Conservation (phyloP, 2,113 vertebrate genomes). For the Mustela nigripes region DNA sequence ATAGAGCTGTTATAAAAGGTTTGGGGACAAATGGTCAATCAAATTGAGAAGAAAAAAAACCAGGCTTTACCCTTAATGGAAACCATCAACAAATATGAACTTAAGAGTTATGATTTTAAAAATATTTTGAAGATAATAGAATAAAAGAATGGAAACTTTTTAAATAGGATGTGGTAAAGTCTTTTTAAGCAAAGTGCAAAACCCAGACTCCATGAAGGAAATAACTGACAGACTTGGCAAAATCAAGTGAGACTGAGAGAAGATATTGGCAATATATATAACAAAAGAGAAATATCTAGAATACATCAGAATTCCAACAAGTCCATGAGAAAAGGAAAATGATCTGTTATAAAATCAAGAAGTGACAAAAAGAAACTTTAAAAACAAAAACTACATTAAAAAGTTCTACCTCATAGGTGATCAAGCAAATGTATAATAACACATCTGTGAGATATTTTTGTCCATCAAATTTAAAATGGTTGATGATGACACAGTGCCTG, state of each 20-base stretch:
- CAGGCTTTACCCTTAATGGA: not conserved
- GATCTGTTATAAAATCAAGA: not conserved
- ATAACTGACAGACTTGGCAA: not conserved
- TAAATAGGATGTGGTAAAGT: not conserved
- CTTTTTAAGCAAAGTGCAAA: not conserved
- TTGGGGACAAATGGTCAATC: not conserved
- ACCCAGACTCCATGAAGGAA: not conserved
- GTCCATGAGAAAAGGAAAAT: not conserved
- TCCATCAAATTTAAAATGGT: constrained; percentile 2
- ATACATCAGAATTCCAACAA: not conserved
- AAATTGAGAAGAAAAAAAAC: not conserved
- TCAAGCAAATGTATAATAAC: not conserved
- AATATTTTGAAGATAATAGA: not conserved
- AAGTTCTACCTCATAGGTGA: not conserved
- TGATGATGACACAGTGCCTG: not conserved
- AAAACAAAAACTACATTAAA: not conserved
- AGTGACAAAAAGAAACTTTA: not conserved
- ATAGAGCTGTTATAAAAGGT: no score
- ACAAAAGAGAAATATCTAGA: not conserved
- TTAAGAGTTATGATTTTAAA: not conserved
- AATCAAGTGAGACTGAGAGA: not conserved
- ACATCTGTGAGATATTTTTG: constrained; percentile 10
- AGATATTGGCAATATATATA: not conserved
- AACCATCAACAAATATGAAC: not conserved
- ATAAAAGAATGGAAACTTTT: not conserved